A percentile compares a stretch with the other conserved stretches of the same genome.
Evolutionary conservation across 1,140 invertebrate genomes (phyloP).

Genomic region (Euschistus heros): DNA sequence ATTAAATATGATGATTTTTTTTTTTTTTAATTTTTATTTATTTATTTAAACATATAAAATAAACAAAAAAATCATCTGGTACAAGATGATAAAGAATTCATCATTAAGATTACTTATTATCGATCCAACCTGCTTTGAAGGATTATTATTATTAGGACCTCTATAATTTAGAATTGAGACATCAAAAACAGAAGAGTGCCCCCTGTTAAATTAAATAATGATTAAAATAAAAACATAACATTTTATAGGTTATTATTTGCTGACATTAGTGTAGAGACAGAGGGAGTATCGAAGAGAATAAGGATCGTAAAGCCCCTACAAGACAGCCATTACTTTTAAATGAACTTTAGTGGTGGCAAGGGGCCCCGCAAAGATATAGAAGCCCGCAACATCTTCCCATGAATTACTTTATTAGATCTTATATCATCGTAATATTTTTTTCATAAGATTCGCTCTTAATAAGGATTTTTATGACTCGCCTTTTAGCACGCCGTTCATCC

Average conservation of each 20-base stretch:
- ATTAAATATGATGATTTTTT: no score
- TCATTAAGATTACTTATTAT: no score
- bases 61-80: no score
- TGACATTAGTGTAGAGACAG: conserved; percentile 3
- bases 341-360: neutral
- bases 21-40: no score
- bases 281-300: neutral
- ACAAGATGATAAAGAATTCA: no score
- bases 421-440: conserved; percentile 9
- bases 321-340: conserved; percentile 2
- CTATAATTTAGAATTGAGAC: no score
- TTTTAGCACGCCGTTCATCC: no score
- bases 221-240: neutral
- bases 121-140: no score
- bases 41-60: no score
- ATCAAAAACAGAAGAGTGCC: no score
- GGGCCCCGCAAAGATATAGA: neutral
- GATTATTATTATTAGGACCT: no score
- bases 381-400: neutral
- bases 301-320: neutral
- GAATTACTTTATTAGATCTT: conserved; percentile 3
- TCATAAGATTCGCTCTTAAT: neutral
- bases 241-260: conserved; percentile 3
- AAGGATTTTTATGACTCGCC: neutral
- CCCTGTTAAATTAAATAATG: neutral